Base-by-base conservation (phyloP, 2,888 invertebrate species). In the Tenthredo livida region DNA sequence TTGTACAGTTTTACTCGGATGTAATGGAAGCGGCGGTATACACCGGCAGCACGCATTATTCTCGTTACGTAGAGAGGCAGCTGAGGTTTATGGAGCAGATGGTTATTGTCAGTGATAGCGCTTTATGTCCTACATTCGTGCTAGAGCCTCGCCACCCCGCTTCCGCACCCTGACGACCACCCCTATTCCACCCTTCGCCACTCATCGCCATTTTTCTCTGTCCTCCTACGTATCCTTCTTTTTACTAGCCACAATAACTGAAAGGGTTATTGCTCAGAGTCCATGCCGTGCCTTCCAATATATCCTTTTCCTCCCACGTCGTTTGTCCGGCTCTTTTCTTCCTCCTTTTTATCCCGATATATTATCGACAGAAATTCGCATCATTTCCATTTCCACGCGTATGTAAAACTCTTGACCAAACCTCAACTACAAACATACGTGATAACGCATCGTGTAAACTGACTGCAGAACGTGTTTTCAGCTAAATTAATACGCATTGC, bases 401-500 rank as follows among this genome's bases (percentile, higher is more conserved):
- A 54, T n/a, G 0, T n/a, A n/a, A 54, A 54, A 54, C n/a, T 54
- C 1, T 54, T 1, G 6, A 3, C 2, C 2, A 29, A 17, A 25
- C 25, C 40, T 73, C 25, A 15, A n/a, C 47, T 15, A 15, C 12
- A 43, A 1, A 15, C 4, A 2, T 5, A 5, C 9, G 12, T 21
- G 12, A 0, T 73, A 15, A 29, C 43, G 15, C 15, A 50, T 25
- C 29, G 50, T 77, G 29, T 77, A 7, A 50, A 77, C 54, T 17
- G 75, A 77, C 88, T 87, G 88, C 87, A 88, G 89, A 88, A 88
- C 89, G 88, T 89, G 90, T 90, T 89, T 88, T 86, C 87, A 85
- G 88, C 90, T 90, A 91, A 92, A 92, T 92, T 91, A 92, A 92
- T 92, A 92, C 91, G 91, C 92, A 93, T 93, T 89, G 92, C 90